phyloP scores from a whole-genome alignment of 2,888 invertebrate genomes.

The Cosmopolites sordidus region DNA sequence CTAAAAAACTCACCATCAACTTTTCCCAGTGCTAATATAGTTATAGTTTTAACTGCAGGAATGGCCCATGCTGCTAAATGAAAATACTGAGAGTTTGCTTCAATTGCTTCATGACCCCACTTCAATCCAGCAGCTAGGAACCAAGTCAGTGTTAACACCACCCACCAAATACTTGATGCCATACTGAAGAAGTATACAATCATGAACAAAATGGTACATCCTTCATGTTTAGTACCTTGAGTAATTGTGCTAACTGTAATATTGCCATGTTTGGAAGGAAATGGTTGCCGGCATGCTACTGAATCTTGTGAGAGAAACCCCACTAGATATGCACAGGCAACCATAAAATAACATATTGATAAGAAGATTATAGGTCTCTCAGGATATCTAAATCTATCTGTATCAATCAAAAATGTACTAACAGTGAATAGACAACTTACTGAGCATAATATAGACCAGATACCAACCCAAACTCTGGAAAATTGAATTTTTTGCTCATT shows the following conservation, averaged over 20 bases:
- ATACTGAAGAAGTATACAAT: constrained; percentile 93
- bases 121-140: constrained; percentile 93
- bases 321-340: constrained; percentile 86
- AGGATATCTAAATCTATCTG: constrained; percentile 88
- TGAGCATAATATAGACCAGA: constrained; percentile 87
- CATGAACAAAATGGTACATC: constrained; percentile 94
- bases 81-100: constrained; percentile 94
- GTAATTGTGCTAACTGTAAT: constrained; percentile 80
- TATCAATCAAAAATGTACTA: constrained; percentile 90
- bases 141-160: constrained; percentile 92
- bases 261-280: constrained; percentile 65
- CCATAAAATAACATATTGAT: constrained; percentile 93
- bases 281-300: constrained; percentile 79
- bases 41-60: constrained; percentile 92
- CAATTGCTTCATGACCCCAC: constrained; percentile 98
- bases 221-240: constrained; percentile 78
- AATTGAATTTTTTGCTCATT: constrained; percentile 74
- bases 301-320: constrained; percentile 79
- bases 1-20: constrained; percentile 78
- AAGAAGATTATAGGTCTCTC: constrained; percentile 96
- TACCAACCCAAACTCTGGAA: constrained; percentile 87
- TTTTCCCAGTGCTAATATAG: constrained; percentile 90
- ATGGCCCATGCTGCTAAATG: constrained; percentile 98
- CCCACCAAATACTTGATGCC: constrained; percentile 98
- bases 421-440: constrained; percentile 89